A percentile compares a stretch with the other conserved stretches of the same genome.
phyloP scores from a whole-genome alignment of 2,888 invertebrate genomes.

The Leucoma salicis region DNA sequence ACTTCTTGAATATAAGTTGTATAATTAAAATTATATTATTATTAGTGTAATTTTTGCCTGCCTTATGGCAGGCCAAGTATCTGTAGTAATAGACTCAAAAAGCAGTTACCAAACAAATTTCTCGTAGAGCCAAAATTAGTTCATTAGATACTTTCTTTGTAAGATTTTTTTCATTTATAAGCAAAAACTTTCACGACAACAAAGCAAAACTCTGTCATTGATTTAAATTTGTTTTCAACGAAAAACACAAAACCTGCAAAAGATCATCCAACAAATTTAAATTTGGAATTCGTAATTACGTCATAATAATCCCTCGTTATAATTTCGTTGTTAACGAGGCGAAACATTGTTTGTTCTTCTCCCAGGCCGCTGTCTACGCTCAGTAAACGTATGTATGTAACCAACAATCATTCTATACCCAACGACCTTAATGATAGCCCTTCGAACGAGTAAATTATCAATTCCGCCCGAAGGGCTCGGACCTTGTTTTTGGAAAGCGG shows the following conservation, averaged over 20 bases:
- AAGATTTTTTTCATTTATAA: conserved; percentile 2
- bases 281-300: conserved; percentile 49
- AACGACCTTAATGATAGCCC: conserved; percentile 77
- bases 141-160: too few relatives aligned
- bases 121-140: too few relatives aligned
- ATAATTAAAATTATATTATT: too few relatives aligned
- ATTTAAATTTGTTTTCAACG: conserved; percentile 12
- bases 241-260: conserved; percentile 39
- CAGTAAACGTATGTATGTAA: conserved; percentile 65
- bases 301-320: conserved; percentile 68
- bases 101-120: too few relatives aligned
- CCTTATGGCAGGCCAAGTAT: too few relatives aligned
- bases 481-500: conserved; percentile 70
- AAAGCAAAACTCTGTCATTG: conserved; percentile 7
- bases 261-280: conserved; percentile 43
- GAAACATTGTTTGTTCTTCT: conserved; percentile 80
- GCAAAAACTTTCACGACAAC: conserved; percentile 9
- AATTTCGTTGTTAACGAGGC: conserved; percentile 76
- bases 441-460: conserved; percentile 80
- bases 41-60: too few relatives aligned
- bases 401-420: conserved; percentile 73
- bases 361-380: conserved; percentile 57
- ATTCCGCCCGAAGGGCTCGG: conserved; percentile 74
- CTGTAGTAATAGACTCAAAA: too few relatives aligned
- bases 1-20: too few relatives aligned